Percentiles rank a stretch among this genome's conserved stretches.
These are phyloP conservation scores for Oreochromis spilurus DNA, from an alignment of 2,113 vertebrate genomes.

Conservation along the genomic window DNA sequence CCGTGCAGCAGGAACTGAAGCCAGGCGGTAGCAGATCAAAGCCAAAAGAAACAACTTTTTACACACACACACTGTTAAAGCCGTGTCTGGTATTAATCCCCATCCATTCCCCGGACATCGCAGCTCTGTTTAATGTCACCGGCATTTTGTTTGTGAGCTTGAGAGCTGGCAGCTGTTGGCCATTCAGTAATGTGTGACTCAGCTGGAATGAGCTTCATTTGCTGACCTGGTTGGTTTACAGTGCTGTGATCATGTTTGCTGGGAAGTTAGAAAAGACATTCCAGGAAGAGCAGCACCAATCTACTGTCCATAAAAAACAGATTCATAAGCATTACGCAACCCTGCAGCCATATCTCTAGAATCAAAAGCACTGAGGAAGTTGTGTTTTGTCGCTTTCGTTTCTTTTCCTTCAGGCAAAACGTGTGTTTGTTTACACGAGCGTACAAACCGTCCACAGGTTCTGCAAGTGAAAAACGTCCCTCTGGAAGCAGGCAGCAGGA, in stretches of 20 bases:
- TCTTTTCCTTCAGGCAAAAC: neutral
- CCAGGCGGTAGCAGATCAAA: neutral
- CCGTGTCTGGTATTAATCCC: neutral
- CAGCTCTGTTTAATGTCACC: neutral
- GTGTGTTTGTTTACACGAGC: neutral
- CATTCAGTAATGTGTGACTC: constrained; percentile 19
- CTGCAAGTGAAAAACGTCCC: constrained; percentile 37
- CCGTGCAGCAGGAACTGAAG: neutral
- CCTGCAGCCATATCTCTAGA: neutral
- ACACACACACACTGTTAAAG: neutral
- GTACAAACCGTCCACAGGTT: neutral
- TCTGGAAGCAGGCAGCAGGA: neutral
- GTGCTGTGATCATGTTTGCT: neutral
- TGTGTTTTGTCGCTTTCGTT: neutral
- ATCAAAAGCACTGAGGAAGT: neutral
- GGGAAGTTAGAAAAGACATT: neutral
- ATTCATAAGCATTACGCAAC: neutral
- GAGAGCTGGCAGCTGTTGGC: neutral
- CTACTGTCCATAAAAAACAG: neutral
- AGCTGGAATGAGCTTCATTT: neutral
- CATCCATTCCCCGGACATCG: neutral
- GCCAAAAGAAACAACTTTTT: neutral
- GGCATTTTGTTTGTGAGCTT: neutral
- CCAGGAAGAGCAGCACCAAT: neutral
- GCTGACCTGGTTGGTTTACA: neutral